Conservation (phyloP, 2,113 vertebrate species). For the Callipepla squamata region DNA sequence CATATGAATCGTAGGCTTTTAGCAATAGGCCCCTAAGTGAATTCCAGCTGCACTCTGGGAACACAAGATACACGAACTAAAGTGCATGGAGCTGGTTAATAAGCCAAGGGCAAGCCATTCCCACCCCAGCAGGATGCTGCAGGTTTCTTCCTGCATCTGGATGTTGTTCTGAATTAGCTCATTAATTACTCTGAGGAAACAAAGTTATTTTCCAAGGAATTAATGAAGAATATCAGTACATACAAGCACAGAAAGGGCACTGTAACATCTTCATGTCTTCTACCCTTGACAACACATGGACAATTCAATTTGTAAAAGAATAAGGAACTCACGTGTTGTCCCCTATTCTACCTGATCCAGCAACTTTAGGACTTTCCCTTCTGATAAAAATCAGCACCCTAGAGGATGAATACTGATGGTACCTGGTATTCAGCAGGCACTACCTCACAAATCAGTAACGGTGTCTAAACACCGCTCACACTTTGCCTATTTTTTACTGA, state of each 20-base stretch:
- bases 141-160: background rate
- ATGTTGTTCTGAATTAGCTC: background rate
- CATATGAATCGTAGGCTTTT: background rate
- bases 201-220: background rate
- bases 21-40: background rate
- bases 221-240: background rate
- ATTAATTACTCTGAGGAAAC: conserved; percentile 24
- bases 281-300: background rate
- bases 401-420: background rate
- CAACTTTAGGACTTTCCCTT: background rate
- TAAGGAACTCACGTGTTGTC: background rate
- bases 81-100: background rate
- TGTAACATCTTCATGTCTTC: background rate
- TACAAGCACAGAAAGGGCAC: background rate
- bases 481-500: background rate
- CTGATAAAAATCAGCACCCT: background rate
- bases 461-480: background rate
- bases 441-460: background rate
- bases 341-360: background rate
- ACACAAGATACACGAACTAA: background rate
- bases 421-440: background rate
- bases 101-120: background rate
- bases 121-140: background rate
- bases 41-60: background rate
- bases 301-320: background rate